Evolutionary conservation across 2,888 invertebrate species (phyloP).

Genomic region (Drosophila paracracens): DNA sequence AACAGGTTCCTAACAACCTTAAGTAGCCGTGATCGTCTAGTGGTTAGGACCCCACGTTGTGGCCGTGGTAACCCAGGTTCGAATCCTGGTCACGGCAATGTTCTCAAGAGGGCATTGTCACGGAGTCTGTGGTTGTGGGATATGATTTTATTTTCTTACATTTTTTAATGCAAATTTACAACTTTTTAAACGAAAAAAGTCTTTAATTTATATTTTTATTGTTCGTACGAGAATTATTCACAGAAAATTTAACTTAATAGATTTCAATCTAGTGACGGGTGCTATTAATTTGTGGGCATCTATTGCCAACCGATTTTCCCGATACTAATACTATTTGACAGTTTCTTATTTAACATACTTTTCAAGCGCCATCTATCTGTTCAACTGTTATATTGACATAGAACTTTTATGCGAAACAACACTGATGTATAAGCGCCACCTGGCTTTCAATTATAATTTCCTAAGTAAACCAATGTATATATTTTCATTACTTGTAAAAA

Average conservation of each 20-base stretch:
- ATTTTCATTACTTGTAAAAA: slow-evolving; percentile 10
- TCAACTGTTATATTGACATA: background rate
- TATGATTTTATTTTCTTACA: background rate
- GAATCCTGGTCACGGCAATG: slow-evolving; percentile 84
- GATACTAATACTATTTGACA: background rate
- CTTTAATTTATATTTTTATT: background rate
- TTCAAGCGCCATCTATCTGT: background rate
- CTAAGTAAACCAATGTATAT: background rate
- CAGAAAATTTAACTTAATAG: background rate
- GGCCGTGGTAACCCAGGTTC: slow-evolving; percentile 85
- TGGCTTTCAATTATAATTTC: slow-evolving; percentile 6
- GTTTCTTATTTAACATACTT: background rate
- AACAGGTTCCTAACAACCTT: background rate
- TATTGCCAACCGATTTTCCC: background rate
- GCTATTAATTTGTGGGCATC: background rate
- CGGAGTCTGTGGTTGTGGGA: slow-evolving; percentile 43
- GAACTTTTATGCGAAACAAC: background rate
- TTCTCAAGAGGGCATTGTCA: slow-evolving; percentile 74
- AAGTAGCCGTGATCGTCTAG: slow-evolving; percentile 84
- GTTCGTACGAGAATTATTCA: background rate
- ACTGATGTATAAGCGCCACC: slow-evolving; percentile 21
- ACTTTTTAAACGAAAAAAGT: background rate
- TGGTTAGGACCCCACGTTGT: slow-evolving; percentile 85
- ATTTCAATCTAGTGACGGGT: background rate
- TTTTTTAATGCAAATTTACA: background rate